Conservation (phyloP, 1,140 invertebrate species). For the Mylabris phalerata region DNA sequence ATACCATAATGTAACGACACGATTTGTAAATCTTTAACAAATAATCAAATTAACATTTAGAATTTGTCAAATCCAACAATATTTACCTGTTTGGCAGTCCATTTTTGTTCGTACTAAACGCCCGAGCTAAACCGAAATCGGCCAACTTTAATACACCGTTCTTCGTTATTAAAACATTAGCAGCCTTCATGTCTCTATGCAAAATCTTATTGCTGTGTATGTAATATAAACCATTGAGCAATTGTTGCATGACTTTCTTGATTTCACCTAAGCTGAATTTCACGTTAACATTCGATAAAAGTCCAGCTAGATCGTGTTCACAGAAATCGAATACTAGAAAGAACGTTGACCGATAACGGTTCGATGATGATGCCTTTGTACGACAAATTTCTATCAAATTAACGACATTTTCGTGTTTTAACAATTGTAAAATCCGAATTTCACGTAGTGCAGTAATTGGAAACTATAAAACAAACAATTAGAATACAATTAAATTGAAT, state of each 20-base stretch:
- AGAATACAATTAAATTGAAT: neutral
- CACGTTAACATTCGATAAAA: conserved; percentile 92
- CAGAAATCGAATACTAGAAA: conserved; percentile 99
- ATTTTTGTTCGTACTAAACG: conserved; percentile 84
- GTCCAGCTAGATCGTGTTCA: conserved; percentile 96
- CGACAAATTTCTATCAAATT: conserved; percentile 95
- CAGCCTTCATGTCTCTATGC: conserved; percentile 97
- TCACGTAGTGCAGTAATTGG: conserved; percentile 96
- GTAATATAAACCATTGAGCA: conserved; percentile 93
- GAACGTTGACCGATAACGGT: conserved; percentile 89
- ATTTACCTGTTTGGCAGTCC: conserved; percentile 68
- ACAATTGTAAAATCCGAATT: conserved; percentile 91
- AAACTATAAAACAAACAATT: conserved; percentile 63
- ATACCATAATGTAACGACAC: conserved; percentile 98
- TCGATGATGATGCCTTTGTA: conserved; percentile 79
- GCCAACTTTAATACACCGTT: conserved; percentile 89
- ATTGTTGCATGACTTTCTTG: conserved; percentile 97
- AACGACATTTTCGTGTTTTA: conserved; percentile 97
- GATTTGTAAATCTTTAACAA: conserved; percentile 75
- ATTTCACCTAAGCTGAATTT: conserved; percentile 96
- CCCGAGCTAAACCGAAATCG: conserved; percentile 88
- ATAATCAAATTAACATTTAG: neutral
- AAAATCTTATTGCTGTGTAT: conserved; percentile 96
- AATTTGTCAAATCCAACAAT: neutral
- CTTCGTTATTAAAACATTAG: conserved; percentile 97